Conservation (phyloP, 2,113 vertebrate species). For the Nothoprocta perdicaria region DNA sequence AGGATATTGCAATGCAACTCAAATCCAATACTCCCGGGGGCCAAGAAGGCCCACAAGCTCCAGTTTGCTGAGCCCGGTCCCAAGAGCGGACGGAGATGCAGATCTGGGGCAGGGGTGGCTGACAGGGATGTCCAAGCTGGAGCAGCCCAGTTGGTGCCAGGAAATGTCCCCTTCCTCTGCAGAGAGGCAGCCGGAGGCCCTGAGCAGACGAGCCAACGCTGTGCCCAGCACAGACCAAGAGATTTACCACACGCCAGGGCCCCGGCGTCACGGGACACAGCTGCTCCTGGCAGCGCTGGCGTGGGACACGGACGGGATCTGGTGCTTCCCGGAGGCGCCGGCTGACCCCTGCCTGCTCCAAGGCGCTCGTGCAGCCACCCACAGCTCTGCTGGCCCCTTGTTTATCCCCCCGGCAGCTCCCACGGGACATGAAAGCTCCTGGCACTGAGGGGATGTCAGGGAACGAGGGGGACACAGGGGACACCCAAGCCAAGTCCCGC, state of each 20-base stretch:
- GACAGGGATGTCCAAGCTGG: not conserved
- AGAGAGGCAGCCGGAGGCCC: not conserved
- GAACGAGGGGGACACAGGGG: not conserved
- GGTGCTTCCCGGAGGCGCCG: not conserved
- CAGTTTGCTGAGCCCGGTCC: not conserved
- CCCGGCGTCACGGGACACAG: not conserved
- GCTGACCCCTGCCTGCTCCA: not conserved
- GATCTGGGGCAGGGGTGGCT: not conserved
- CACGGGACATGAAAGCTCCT: not conserved
- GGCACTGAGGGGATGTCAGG: not conserved
- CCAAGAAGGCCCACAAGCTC: not conserved
- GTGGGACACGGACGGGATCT: not conserved
- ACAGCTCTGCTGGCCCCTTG: slow-evolving; percentile 12
- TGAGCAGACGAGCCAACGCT: fast-evolving
- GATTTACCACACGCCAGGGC: not conserved
- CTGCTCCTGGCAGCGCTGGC: not conserved
- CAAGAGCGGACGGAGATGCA: not conserved
- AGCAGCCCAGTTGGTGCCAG: not conserved
- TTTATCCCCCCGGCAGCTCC: not conserved
- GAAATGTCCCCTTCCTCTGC: not conserved
- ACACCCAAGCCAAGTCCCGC: not conserved
- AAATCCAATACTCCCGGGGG: not conserved
- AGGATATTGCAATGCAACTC: fast-evolving
- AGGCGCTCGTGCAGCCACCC: not conserved
- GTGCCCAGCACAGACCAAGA: not conserved